Base-by-base conservation (phyloP, 2,888 invertebrate genomes). In the Rambutsinella grinnellia region DNA sequence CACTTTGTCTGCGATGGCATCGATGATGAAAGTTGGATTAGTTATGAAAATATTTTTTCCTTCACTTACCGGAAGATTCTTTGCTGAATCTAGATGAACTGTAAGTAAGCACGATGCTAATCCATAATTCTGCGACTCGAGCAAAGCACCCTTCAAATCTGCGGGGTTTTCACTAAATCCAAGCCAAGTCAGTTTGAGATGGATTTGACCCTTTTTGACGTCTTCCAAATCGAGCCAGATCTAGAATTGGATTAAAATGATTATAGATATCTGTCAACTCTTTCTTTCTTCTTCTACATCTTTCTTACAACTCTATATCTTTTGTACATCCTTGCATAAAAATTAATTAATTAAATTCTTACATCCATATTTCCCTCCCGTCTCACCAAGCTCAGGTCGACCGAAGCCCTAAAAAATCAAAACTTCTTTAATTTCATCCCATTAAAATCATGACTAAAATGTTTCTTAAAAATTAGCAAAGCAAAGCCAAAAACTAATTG, bases 161-260 rank as follows among this genome's bases (percentile, higher is more conserved):
- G 76, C 78, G 2, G 81, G 81, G 62, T 82, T 84, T 24, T 80
- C 78, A 0, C 79, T 78, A 26, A 84, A 80, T 17, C 81, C 80
- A 2, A 97, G 90, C 99, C 99, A 99, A 5, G 93, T 92, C 63
- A 97, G 89, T 62, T 95, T 92, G 65, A 99, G 87, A 85, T 97
- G 96, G 0, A 99, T 90, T 89, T 96, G 92, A 5, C 99, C 99
- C 85, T 96, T 95, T 87, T 96, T 97, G 8, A 96, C 97, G 87
- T 96, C 94, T 87, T 98, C 97, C 83, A 99, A 89, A 0, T 95
- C 94, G 82, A 96, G 90, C 97, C 99, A 98, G 96, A 72, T n/a
- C 97, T 87, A 28, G n/a, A n/a, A n/a, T n/a, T n/a, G n/a, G n/a
- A n/a, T n/a, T n/a, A n/a, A n/a, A n/a, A n/a, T n/a, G n/a, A n/a